phyloP scores from a whole-genome alignment of 2,888 invertebrate genomes.

The Lapara coniferarum region DNA sequence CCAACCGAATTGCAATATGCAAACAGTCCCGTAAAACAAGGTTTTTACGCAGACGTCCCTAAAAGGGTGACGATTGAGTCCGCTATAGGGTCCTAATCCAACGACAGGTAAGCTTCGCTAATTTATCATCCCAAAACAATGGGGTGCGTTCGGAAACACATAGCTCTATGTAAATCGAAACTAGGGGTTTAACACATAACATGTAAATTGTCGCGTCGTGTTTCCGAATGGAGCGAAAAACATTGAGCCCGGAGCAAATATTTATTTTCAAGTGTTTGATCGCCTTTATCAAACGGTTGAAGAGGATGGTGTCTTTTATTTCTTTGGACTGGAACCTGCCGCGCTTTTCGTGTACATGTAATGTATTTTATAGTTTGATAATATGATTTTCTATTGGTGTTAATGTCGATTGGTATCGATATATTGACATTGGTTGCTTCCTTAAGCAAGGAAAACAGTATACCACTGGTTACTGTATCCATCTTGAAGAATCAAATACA shows the following conservation, averaged over 20 bases:
- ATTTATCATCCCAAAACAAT: conserved; percentile 82
- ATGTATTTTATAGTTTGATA: no score
- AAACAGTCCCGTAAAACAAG: not conserved
- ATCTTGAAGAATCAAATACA: no score
- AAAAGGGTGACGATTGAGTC: conserved; percentile 67
- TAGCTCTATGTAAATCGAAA: conserved; percentile 54
- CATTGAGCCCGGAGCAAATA: conserved; percentile 28
- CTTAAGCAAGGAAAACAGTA: no score
- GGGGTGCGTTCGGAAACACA: conserved; percentile 50
- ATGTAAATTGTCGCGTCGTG: conserved; percentile 29
- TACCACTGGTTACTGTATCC: no score
- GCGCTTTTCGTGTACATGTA: no score
- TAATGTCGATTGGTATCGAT: no score
- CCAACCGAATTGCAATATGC: not conserved
- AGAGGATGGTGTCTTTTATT: not conserved
- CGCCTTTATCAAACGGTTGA: not conserved
- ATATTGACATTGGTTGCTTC: no score
- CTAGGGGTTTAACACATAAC: conserved; percentile 64
- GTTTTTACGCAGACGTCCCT: conserved; percentile 22
- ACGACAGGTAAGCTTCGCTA: conserved; percentile 79
- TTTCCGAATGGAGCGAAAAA: conserved; percentile 24
- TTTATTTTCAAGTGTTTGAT: not conserved
- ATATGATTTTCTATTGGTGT: no score
- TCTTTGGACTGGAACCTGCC: not conserved
- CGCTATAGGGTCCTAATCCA: conserved; percentile 70